Conservation (phyloP, 2,888 invertebrate genomes). For the Liodrosophila aerea region DNA sequence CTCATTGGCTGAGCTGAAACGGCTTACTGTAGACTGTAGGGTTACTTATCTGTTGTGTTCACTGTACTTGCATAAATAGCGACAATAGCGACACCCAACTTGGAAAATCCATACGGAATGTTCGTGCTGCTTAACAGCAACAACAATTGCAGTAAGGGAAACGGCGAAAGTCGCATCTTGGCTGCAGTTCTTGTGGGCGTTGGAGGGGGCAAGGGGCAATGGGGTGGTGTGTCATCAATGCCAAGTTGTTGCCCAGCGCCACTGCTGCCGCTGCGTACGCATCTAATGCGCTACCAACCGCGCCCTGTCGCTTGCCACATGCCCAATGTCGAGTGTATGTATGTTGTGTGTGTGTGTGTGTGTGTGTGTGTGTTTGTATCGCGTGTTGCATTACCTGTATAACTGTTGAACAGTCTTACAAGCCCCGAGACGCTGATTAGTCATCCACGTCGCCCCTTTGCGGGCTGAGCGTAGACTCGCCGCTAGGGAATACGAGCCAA, state of each 20-base stretch:
- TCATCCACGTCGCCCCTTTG: slow-evolving; percentile 13
- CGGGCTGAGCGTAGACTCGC: too few species aligned
- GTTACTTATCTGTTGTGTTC: too few species aligned
- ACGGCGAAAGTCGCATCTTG: neutral
- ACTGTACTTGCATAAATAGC: too few species aligned
- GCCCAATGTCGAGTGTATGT: slow-evolving; percentile 23
- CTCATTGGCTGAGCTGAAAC: too few species aligned
- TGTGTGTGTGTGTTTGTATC: slow-evolving; percentile 25
- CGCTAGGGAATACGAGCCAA: neutral
- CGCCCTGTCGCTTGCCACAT: neutral
- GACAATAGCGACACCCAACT: too few species aligned
- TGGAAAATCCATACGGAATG: slow-evolving; percentile 21
- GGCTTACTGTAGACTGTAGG: neutral
- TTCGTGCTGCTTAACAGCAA: slow-evolving; percentile 14
- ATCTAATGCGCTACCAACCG: slow-evolving; percentile 18
- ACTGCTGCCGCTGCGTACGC: slow-evolving; percentile 40
- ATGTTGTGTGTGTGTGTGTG: neutral
- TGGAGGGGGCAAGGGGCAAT: slow-evolving; percentile 3
- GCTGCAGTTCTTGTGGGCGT: neutral
- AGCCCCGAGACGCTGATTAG: slow-evolving; percentile 20
- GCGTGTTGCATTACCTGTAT: slow-evolving; percentile 57
- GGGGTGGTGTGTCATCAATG: slow-evolving; percentile 28
- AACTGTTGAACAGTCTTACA: slow-evolving; percentile 49
- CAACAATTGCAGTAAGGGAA: neutral
- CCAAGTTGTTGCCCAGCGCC: slow-evolving; percentile 27